Conservation (phyloP, 1,140 invertebrate genomes). For the Drosophila jambulina region DNA sequence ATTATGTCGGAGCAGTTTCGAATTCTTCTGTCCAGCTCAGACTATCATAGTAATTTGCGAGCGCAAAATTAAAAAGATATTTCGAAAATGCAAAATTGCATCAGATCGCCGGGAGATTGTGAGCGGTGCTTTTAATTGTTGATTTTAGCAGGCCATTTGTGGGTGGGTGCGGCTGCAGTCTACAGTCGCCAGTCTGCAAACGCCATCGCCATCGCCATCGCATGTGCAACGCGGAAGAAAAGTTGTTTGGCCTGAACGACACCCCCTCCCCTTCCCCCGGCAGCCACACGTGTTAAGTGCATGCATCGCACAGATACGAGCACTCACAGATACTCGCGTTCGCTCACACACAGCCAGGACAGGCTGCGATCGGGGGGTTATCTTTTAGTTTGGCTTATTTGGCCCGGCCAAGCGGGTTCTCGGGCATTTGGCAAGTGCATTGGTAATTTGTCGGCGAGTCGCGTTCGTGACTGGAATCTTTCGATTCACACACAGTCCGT, state of each 20-base stretch:
- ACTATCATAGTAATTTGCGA: slow-evolving; percentile 60
- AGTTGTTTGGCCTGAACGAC: slow-evolving; percentile 65
- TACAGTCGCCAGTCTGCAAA: slow-evolving; percentile 16
- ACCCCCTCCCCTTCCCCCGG: background rate
- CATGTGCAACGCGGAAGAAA: slow-evolving; percentile 81
- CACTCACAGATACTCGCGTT: slow-evolving; percentile 35
- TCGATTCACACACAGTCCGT: slow-evolving; percentile 54
- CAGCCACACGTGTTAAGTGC: slow-evolving; percentile 46
- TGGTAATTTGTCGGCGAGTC: slow-evolving; percentile 74
- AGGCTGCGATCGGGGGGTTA: slow-evolving; percentile 25
- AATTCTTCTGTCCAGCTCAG: slow-evolving; percentile 46
- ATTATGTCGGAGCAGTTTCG: slow-evolving; percentile 54
- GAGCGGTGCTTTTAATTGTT: slow-evolving; percentile 75
- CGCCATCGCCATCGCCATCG: slow-evolving; percentile 45
- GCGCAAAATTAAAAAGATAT: slow-evolving; percentile 71
- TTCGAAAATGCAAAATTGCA: slow-evolving; percentile 79
- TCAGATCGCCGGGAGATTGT: slow-evolving; percentile 68
- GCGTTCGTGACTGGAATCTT: slow-evolving; percentile 77
- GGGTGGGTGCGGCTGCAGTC: slow-evolving; percentile 67
- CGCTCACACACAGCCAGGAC: slow-evolving; percentile 18
- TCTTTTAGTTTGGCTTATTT: slow-evolving; percentile 52
- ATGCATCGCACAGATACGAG: slow-evolving; percentile 62
- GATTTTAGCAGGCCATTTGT: slow-evolving; percentile 70
- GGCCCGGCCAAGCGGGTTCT: slow-evolving; percentile 65
- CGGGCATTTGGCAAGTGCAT: slow-evolving; percentile 76